Evolutionary conservation across 64 coral and sea anemone species (phyloP).

Genomic region (Platygyra sinensis): DNA sequence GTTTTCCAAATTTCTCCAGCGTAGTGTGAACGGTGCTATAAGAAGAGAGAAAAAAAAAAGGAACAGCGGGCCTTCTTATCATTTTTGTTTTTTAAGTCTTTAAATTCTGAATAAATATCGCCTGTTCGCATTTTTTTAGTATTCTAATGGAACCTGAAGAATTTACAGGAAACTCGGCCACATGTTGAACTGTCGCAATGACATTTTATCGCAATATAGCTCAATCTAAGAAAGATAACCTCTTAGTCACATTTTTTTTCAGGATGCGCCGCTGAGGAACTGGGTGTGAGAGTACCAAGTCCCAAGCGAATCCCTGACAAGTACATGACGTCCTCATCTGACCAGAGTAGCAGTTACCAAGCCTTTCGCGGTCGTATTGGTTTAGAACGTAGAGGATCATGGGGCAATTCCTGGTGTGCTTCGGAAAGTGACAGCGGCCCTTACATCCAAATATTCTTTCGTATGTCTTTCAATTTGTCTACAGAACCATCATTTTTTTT

Average conservation of each 20-base stretch:
- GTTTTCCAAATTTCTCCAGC: background rate
- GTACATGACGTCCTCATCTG: constrained; percentile 27
- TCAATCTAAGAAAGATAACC: too few species aligned
- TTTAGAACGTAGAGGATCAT: background rate
- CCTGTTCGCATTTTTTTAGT: too few species aligned
- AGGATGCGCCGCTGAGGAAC: background rate
- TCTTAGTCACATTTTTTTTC: background rate
- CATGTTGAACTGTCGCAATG: too few species aligned
- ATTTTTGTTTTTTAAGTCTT: background rate
- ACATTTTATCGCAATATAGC: too few species aligned
- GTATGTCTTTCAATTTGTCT: background rate
- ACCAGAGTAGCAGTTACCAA: background rate
- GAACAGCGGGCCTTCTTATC: background rate
- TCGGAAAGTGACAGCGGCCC: background rate
- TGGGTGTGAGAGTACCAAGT: constrained; percentile 17
- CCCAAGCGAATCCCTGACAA: constrained; percentile 3
- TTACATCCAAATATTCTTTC: constrained; percentile 22
- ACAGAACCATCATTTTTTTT: too few species aligned
- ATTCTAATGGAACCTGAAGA: too few species aligned
- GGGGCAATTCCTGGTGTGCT: background rate
- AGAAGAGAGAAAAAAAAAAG: background rate
- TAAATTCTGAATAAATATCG: too few species aligned
- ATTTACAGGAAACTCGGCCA: too few species aligned
- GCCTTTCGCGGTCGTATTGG: constrained; percentile 23
- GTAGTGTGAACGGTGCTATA: background rate